Base-by-base conservation (phyloP, 2,797 vertebrate species). In the Moxostoma hubbsi region DNA sequence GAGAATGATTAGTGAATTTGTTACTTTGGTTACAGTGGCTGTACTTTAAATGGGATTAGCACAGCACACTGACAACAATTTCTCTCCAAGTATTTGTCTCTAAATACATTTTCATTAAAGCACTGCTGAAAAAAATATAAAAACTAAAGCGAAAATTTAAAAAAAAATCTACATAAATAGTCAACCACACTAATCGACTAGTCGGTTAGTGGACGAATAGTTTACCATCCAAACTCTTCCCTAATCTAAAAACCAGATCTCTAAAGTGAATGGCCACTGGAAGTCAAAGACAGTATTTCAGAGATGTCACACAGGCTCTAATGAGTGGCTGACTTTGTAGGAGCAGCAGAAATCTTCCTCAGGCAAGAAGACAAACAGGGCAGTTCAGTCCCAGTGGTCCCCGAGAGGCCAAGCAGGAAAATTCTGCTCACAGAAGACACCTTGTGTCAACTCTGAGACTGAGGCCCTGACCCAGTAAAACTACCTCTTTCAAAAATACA, bases 261-360 rank as follows among this genome's bases (percentile, higher is more conserved):
- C 15, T 1, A 49, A 43, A 47, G 12, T 4, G 11, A 58, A 68
- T 68, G 18, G 12, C 64, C 46, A 43, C 9, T 46, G 10, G 4
- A 69, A 53, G 65, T 59, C 49, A 10, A 55, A 55, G 15, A 78
- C 3, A 36, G 36, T 16, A 55, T 61, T 61, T 68, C 65, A 66
- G 63, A 15, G 36, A 36, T 4, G 36, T 36, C 36, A 36, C 36
- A 36, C 36, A 36, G 36, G 36, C 36, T 36, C 15, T 47, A 73
- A 73, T 75, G 62, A 68, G 66, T 5, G 36, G 36, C 65, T 46
- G 51, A 61, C 66, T 62, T 66, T 63, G 24, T 45, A n/a, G 15
- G 75, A 54, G 66, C 57, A 63, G n/a, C 49, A 53, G 67, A 71
- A 46, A 71, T 71, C 67, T 54, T 71, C 15, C 16, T 71, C 68